These are phyloP conservation scores for Drosophila kikkawai DNA, from an alignment of 1,140 invertebrate species.

Conservation along the genomic window DNA sequence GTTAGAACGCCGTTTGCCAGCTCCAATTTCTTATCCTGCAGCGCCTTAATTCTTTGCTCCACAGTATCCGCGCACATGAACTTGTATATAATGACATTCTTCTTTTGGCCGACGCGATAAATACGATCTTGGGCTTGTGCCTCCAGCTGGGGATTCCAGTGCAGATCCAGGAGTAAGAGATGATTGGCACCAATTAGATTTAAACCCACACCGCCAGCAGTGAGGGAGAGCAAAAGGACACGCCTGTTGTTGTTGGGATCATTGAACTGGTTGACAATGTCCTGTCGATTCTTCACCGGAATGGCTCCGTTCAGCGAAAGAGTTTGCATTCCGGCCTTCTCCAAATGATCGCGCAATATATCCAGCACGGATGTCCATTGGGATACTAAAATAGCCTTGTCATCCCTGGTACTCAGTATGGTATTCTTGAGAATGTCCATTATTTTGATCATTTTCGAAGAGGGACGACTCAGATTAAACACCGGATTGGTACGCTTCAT, in stretches of 20 bases:
- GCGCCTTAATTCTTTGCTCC: conserved; percentile 91
- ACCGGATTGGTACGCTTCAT: conserved; percentile 89
- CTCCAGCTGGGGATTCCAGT: conserved; percentile 98
- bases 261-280: conserved; percentile 91
- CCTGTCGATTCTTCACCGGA: conserved; percentile 87
- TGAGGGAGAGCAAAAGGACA: conserved; percentile 92
- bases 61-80: conserved; percentile 94
- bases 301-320: conserved; percentile 89
- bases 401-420: conserved; percentile 86
- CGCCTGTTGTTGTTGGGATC: conserved; percentile 86
- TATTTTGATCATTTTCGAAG: conserved; percentile 89
- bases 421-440: conserved; percentile 87
- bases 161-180: conserved; percentile 94
- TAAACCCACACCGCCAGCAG: conserved; percentile 95
- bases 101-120: conserved; percentile 94
- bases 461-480: conserved; percentile 87
- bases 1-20: conserved; percentile 92
- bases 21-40: conserved; percentile 93
- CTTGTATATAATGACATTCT: conserved; percentile 93
- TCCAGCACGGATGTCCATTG: conserved; percentile 93
- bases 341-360: conserved; percentile 88
- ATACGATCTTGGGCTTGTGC: conserved; percentile 96
- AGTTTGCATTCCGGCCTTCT: conserved; percentile 85
- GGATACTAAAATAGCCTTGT: conserved; percentile 94
- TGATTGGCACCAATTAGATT: conserved; percentile 96